phyloP scores from a whole-genome alignment of 2,797 vertebrate genomes.

The Macrochelys suwanniensis region DNA sequence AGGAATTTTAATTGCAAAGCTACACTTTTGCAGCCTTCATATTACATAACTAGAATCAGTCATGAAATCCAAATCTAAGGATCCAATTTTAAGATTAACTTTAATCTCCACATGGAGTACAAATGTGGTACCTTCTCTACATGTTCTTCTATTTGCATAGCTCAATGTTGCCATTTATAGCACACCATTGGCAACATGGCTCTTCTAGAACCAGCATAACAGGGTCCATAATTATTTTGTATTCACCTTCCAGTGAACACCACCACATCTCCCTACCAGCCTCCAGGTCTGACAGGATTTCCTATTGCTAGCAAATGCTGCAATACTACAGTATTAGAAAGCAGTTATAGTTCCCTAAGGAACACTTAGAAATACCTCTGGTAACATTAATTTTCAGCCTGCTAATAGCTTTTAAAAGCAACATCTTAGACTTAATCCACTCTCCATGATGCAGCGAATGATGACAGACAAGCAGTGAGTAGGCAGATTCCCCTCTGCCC shows the following conservation, averaged over 20 bases:
- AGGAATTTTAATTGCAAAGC: not conserved
- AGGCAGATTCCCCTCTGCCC: conserved; percentile 67
- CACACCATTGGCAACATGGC: rapidly evolving
- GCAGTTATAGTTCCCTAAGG: conserved; percentile 68
- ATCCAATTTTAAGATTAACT: not conserved
- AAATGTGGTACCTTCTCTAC: not conserved
- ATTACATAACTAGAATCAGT: not conserved
- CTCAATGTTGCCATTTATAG: too few species aligned
- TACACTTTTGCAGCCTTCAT: not conserved
- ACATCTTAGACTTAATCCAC: conserved; percentile 61
- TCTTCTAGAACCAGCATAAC: not conserved
- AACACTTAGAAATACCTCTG: conserved; percentile 65
- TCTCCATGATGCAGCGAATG: conserved; percentile 57
- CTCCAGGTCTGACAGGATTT: conserved; percentile 25
- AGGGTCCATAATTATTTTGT: conserved; percentile 25
- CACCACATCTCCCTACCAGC: not conserved
- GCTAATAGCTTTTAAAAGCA: conserved; percentile 77
- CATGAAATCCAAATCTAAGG: not conserved
- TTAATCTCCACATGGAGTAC: not conserved
- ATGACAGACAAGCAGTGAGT: conserved; percentile 70
- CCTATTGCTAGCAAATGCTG: conserved; percentile 59
- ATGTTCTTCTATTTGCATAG: not conserved
- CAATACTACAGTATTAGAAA: conserved; percentile 70
- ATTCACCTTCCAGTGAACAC: not conserved
- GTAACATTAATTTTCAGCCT: conserved; percentile 71